A percentile compares a stretch with the other conserved stretches of the same genome.
phyloP scores from a whole-genome alignment of 1,140 invertebrate species.

The Trichoplusia ni region DNA sequence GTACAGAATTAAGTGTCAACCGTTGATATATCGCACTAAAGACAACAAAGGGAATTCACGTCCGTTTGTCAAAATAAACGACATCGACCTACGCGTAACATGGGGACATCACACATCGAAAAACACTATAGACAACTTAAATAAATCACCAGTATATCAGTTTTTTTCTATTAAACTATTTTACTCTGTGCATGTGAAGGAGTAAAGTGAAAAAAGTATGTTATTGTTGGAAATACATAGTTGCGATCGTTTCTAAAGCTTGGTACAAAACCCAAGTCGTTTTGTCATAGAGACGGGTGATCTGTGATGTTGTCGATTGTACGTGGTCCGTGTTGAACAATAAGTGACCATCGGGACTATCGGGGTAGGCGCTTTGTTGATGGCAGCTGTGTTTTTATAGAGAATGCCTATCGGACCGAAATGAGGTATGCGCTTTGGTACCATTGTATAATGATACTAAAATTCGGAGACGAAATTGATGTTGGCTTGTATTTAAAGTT shows the following conservation, averaged over 20 bases:
- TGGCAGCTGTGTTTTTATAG: constrained; percentile 73
- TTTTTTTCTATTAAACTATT: constrained; percentile 31
- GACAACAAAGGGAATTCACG: constrained; percentile 67
- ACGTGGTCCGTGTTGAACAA: constrained; percentile 63
- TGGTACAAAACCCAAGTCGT: constrained; percentile 60
- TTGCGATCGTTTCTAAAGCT: constrained; percentile 54
- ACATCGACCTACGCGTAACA: constrained; percentile 64
- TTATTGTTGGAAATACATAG: constrained; percentile 54
- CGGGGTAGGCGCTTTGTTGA: constrained; percentile 61
- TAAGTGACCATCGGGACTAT: constrained; percentile 73
- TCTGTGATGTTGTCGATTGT: constrained; percentile 69
- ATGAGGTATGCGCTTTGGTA: constrained; percentile 48
- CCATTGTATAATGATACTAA: not conserved
- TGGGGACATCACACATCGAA: constrained; percentile 35
- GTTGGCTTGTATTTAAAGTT: not conserved
- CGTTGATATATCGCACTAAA: constrained; percentile 68
- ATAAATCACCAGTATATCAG: constrained; percentile 22
- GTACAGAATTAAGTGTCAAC: constrained; percentile 54
- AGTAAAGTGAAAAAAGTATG: constrained; percentile 14
- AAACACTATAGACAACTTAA: constrained; percentile 1
- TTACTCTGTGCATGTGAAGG: constrained; percentile 34
- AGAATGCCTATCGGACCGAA: constrained; percentile 58
- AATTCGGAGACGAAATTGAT: constrained; percentile 26
- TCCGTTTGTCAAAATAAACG: constrained; percentile 76
- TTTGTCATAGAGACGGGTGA: constrained; percentile 65